Conservation (phyloP, 2,888 invertebrate genomes). For the Gastracanthus pulcherrimus region DNA sequence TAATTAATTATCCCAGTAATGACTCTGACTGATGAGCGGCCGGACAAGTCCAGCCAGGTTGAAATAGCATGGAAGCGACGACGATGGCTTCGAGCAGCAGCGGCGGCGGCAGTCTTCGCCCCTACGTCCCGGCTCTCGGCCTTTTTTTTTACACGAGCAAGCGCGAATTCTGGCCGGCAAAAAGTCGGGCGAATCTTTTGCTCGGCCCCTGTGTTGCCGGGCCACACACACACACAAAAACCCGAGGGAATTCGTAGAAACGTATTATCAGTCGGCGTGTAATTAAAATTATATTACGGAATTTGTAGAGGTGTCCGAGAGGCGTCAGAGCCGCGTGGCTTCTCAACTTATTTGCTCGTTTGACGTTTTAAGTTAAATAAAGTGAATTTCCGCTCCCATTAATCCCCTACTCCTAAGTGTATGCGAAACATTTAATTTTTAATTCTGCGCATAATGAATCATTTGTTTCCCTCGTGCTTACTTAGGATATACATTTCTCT, state of each 20-base stretch:
- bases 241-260: conserved; percentile 40
- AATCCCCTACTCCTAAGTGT: no score
- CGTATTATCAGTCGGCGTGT: conserved; percentile 39
- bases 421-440: no score
- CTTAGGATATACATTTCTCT: neutral
- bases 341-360: conserved; percentile 41
- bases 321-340: neutral
- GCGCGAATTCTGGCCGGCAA: conserved; percentile 43
- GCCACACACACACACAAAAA: conserved; percentile 22
- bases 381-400: no score
- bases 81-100: conserved; percentile 67
- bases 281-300: conserved; percentile 57
- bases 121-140: neutral
- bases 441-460: neutral
- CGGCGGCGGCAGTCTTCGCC: neutral
- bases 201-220: neutral
- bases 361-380: conserved; percentile 25
- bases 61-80: conserved; percentile 71
- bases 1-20: conserved; percentile 83
- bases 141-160: conserved; percentile 42
- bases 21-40: conserved; percentile 83
- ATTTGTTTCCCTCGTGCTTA: neutral
- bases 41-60: conserved; percentile 77
- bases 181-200: conserved; percentile 47
- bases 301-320: conserved; percentile 18